Evolutionary conservation across 2,888 invertebrate genomes (phyloP).

Genomic region (Agriotes lineatus): DNA sequence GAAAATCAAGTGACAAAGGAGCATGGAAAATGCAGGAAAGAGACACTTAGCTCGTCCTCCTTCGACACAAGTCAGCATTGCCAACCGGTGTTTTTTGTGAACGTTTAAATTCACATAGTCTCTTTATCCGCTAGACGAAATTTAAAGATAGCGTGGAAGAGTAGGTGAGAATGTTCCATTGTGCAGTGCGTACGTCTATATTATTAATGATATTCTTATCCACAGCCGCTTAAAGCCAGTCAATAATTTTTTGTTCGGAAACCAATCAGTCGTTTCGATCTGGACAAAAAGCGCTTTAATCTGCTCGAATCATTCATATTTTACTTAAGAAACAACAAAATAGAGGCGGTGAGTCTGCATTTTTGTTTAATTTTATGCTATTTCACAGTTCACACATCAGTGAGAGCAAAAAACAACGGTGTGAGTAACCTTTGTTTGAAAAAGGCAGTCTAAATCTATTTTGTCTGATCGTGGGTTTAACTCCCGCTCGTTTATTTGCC

Average conservation of each 20-base stretch:
- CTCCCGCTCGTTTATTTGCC: slow-evolving; percentile 40
- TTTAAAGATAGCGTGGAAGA: no score
- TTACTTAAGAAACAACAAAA: slow-evolving; percentile 55
- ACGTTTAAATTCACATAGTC: no score
- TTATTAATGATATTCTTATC: slow-evolving; percentile 14
- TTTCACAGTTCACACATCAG: slow-evolving; percentile 59
- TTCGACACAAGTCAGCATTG: no score
- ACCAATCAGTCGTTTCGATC: slow-evolving; percentile 36
- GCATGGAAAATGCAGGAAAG: no score
- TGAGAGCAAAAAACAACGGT: slow-evolving; percentile 42
- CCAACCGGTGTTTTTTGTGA: no score
- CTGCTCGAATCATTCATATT: slow-evolving; percentile 58
- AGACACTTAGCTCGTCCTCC: no score
- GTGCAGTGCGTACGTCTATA: slow-evolving; percentile 3
- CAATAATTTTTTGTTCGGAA: slow-evolving; percentile 29
- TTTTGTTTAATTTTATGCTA: slow-evolving; percentile 60
- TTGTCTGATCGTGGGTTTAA: slow-evolving; percentile 36
- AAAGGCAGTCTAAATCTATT: slow-evolving; percentile 43
- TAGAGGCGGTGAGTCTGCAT: slow-evolving; percentile 53
- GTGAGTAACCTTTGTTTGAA: slow-evolving; percentile 50
- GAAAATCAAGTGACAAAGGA: no score
- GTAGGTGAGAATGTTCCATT: background rate
- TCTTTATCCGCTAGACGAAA: no score
- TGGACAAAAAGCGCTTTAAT: slow-evolving; percentile 52
- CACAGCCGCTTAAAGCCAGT: background rate